Base-by-base conservation (phyloP, 2,113 vertebrate genomes). In the Gopherus flavomarginatus region DNA sequence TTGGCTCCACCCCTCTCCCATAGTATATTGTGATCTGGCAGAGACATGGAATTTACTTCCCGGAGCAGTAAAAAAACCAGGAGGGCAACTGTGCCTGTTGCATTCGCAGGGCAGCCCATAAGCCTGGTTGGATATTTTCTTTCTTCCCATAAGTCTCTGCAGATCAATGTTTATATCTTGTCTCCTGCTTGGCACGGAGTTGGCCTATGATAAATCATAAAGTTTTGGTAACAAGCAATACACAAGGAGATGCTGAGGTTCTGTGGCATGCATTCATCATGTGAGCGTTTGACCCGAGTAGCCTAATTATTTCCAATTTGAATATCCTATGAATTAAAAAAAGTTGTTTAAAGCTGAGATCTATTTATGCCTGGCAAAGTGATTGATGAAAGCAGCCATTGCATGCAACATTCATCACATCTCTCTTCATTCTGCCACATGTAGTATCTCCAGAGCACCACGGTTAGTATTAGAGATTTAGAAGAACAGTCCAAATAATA, bases 311-410 rank as follows among this genome's bases (percentile, higher is more conserved):
- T 35, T 95, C 79, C 75, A 88, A 84, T 26, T 75, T 83, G 72
- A 79, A 27, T 69, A 78, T 50, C 27, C 53, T 90, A 17, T 90
- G 35, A 97, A 44, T 89, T 4, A 52, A 62, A 92, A 49, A 75
- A 35, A 82, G 49, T n/a, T 49, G 22, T 53, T 69, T 26, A 59
- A 54, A 22, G 49, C 29, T 3, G 3, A 77, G n/a, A 42, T 83
- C 57, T 90, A 65, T 91, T 27, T 83, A 84, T 11, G 85, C 75
- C 87, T 92, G 91, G 26, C 65, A 93, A 81, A 92, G 93, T 26
- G 42, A 14, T 54, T 91, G 87, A 72, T 92, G 86, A 29, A 85
- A 81, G 79, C 85, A n/a, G 54, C 83, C 77, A 49, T 59, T 0
- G 2, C 6, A 47, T 52, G 31, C 50, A 83, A 44, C 52, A 12